phyloP scores from a whole-genome alignment of 1,140 invertebrate genomes.

The Lasioglossum baleicum region DNA sequence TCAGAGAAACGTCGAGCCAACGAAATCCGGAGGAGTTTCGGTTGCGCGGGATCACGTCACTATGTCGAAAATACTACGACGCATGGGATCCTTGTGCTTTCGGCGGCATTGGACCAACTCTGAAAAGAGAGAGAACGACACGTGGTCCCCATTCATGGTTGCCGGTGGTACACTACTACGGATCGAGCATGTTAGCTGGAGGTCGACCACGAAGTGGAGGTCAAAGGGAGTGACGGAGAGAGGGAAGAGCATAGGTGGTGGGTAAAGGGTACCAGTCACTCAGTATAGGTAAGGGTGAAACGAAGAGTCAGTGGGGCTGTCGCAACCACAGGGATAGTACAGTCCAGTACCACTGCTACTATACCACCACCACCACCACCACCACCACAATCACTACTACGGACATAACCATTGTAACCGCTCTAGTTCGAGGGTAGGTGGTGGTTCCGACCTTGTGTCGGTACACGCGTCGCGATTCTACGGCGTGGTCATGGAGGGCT shows the following conservation, averaged over 20 bases:
- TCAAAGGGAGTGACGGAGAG: conserved; percentile 37
- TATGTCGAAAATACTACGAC: conserved; percentile 42
- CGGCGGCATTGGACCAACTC: conserved; percentile 52
- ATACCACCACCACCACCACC: neutral
- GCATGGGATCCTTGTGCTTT: conserved; percentile 48
- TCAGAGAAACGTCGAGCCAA: neutral
- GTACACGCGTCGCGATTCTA: conserved; percentile 38
- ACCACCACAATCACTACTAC: conserved; percentile 11
- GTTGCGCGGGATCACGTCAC: neutral
- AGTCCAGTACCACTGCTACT: conserved; percentile 28
- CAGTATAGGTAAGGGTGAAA: conserved; percentile 46
- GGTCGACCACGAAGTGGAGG: conserved; percentile 47
- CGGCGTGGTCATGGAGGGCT: conserved; percentile 41
- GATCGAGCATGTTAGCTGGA: conserved; percentile 45
- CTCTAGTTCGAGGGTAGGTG: conserved; percentile 39
- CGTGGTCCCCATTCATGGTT: conserved; percentile 67
- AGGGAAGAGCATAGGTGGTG: conserved; percentile 16
- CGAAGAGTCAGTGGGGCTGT: conserved; percentile 38
- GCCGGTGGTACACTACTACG: conserved; percentile 49
- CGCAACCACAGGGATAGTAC: conserved; percentile 21
- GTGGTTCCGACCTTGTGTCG: conserved; percentile 24
- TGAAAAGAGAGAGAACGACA: conserved; percentile 39
- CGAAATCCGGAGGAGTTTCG: neutral
- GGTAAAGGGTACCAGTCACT: conserved; percentile 40
- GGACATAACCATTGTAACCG: neutral